phyloP scores from a whole-genome alignment of 2,888 invertebrate species.

The Eupeodes luniger region DNA sequence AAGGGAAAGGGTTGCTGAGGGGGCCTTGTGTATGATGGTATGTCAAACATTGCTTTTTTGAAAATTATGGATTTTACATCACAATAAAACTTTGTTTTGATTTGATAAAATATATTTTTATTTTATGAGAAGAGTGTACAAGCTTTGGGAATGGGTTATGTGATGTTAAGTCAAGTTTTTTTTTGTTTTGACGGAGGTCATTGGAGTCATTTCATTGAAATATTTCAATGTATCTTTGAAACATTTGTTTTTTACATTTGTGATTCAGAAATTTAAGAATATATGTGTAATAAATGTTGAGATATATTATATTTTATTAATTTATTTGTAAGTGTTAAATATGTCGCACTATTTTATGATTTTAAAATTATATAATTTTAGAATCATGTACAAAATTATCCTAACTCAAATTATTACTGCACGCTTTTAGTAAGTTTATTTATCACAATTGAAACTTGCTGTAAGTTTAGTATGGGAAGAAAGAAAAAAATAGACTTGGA shows the following conservation, averaged over 20 bases:
- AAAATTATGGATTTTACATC: constrained; percentile 29
- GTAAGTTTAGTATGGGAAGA: no score
- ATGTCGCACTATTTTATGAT: no score
- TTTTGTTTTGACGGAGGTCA: not conserved
- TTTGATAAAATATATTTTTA: constrained; percentile 15
- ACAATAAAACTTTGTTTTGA: constrained; percentile 41
- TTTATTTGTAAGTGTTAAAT: no score
- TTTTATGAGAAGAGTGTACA: constrained; percentile 6
- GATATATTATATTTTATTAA: no score
- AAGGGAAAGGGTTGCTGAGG: not conserved
- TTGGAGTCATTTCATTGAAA: not conserved
- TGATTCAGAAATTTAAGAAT: not conserved
- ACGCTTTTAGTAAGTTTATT: no score
- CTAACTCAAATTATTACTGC: no score
- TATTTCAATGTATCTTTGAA: not conserved
- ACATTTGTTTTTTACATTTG: not conserved
- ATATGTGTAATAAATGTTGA: no score
- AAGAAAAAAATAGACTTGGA: no score
- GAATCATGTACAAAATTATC: no score
- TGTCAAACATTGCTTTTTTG: constrained; percentile 21
- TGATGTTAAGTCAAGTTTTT: not conserved
- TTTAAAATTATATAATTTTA: no score
- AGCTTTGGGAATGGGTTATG: constrained; percentile 25
- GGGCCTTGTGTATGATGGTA: not conserved
- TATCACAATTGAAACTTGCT: no score